A percentile compares a stretch with the other conserved stretches of the same genome.
Evolutionary conservation across 2,113 vertebrate genomes (phyloP).

Genomic region (Anarhynchus alexandrinus): DNA sequence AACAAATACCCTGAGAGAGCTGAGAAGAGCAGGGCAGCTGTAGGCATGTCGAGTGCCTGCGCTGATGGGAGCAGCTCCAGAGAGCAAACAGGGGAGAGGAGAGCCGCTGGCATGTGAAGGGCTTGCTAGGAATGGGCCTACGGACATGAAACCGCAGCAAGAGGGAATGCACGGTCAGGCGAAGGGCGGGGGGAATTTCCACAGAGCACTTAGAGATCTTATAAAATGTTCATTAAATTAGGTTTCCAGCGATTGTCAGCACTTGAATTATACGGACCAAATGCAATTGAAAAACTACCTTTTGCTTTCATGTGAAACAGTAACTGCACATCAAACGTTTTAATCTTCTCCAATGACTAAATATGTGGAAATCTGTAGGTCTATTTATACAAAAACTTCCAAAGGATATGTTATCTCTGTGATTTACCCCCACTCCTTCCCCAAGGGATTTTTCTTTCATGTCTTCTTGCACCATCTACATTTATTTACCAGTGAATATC

Average conservation of each 20-base stretch:
- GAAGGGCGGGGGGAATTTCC: slow-evolving; percentile 15
- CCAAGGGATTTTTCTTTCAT: slow-evolving; percentile 58
- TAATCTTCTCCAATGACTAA: slow-evolving; percentile 36
- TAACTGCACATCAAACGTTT: slow-evolving; percentile 53
- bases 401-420: slow-evolving; percentile 60
- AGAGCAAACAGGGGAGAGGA: neutral
- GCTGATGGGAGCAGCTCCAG: slow-evolving; percentile 10
- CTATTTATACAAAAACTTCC: slow-evolving; percentile 61
- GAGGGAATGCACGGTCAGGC: neutral
- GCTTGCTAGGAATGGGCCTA: slow-evolving; percentile 20
- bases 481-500: slow-evolving; percentile 56
- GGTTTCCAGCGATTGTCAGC: slow-evolving; percentile 1
- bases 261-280: slow-evolving; percentile 30
- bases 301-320: slow-evolving; percentile 52
- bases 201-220: neutral
- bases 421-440: slow-evolving; percentile 45
- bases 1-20: neutral
- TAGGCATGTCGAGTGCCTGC: neutral
- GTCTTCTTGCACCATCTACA: slow-evolving; percentile 27
- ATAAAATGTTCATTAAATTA: slow-evolving; percentile 34
- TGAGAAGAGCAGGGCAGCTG: neutral
- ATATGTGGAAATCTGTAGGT: slow-evolving; percentile 50
- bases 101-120: slow-evolving; percentile 1
- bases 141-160: neutral
- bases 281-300: slow-evolving; percentile 43